Evolutionary conservation across 2,797 vertebrate genomes (phyloP).

Genomic region (Eurystomus glaucurus): DNA sequence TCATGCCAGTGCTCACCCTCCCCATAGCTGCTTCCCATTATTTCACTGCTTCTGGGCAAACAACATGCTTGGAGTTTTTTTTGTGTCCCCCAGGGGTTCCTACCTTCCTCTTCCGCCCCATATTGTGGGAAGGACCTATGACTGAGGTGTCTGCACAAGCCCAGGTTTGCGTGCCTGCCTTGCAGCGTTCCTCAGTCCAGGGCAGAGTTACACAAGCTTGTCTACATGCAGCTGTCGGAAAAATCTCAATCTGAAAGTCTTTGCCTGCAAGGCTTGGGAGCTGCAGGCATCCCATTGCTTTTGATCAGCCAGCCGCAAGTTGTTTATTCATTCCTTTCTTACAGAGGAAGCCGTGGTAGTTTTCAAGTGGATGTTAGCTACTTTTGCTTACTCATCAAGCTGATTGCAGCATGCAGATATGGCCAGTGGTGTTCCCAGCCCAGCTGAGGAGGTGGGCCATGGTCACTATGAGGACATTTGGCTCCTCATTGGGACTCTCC

Average conservation of each 20-base stretch:
- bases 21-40: background rate
- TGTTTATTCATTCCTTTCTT: background rate
- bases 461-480: background rate
- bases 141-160: background rate
- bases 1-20: accelerated
- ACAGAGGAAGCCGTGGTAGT: background rate
- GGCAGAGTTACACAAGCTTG: background rate
- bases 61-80: background rate
- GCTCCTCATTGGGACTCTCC: background rate
- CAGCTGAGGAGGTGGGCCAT: background rate
- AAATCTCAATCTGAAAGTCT: conserved; percentile 1
- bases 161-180: background rate
- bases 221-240: background rate
- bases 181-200: accelerated
- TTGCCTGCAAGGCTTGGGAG: background rate
- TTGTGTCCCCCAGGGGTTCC: background rate
- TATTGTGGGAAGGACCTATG: accelerated
- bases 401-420: background rate
- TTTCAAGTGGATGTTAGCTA: background rate
- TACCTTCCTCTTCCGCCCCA: background rate
- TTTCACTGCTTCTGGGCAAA: background rate
- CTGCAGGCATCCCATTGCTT: background rate
- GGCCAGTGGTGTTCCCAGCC: accelerated
- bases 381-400: background rate
- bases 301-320: background rate